phyloP scores from a whole-genome alignment of 1,140 invertebrate species.

The Lysiphlebus fabarum region DNA sequence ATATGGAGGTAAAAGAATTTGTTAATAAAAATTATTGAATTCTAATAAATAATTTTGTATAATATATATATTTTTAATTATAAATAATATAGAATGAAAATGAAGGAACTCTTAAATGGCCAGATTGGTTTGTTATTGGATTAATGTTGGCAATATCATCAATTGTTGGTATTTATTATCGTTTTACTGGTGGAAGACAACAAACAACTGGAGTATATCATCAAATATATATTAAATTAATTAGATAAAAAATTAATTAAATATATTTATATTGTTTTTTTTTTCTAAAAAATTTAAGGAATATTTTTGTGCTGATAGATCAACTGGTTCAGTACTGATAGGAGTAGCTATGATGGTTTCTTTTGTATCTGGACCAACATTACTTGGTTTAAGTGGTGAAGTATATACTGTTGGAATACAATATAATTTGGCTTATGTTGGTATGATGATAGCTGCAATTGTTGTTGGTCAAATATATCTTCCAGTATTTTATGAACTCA shows the following conservation, averaged over 20 bases:
- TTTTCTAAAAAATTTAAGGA: constrained; percentile 57
- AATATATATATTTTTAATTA: no score
- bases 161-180: constrained; percentile 75
- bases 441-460: constrained; percentile 73
- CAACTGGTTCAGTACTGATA: constrained; percentile 75
- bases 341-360: constrained; percentile 88
- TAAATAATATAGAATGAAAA: neutral
- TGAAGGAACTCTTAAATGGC: constrained; percentile 22
- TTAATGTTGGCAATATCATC: constrained; percentile 47
- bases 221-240: constrained; percentile 5
- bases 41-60: no score
- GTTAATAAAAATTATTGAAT: no score
- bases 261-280: no score
- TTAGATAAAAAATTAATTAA: no score
- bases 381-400: constrained; percentile 83
- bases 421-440: constrained; percentile 74
- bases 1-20: no score
- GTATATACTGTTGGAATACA: constrained; percentile 78
- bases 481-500: constrained; percentile 84
- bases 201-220: constrained; percentile 70
- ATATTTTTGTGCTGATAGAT: constrained; percentile 77
- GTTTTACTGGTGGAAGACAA: constrained; percentile 82
- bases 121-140: constrained; percentile 45
- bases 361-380: constrained; percentile 89
- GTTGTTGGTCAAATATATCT: constrained; percentile 78